phyloP scores from a whole-genome alignment of 2,113 vertebrate genomes.

The Archocentrus centrarchus region DNA sequence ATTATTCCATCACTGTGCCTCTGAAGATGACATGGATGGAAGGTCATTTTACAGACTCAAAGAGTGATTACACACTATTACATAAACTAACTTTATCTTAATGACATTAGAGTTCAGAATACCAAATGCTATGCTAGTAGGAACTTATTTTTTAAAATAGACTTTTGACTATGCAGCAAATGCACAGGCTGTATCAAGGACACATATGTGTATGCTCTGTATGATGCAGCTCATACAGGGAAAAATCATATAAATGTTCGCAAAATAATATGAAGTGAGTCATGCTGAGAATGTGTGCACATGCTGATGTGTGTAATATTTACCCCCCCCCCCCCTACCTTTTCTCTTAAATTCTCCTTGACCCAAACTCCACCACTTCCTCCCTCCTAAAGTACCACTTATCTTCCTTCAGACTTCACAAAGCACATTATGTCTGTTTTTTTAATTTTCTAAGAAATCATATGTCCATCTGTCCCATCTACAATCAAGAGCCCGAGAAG shows the following conservation, averaged over 20 bases:
- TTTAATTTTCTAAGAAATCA: slow-evolving; percentile 3
- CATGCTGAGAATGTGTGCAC: not conserved
- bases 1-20: not conserved
- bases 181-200: not conserved
- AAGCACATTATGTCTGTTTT: not conserved
- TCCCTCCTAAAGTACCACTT: not conserved
- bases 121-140: not conserved
- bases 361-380: not conserved
- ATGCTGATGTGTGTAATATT: slow-evolving; percentile 6
- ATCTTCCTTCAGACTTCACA: slow-evolving; percentile 10
- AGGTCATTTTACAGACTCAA: not conserved
- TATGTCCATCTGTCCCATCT: not conserved
- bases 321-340: not conserved
- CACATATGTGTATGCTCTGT: not conserved
- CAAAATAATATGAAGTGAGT: not conserved
- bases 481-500: slow-evolving; percentile 29
- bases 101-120: not conserved
- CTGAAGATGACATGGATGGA: not conserved
- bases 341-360: not conserved
- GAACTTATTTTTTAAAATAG: not conserved
- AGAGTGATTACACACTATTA: slow-evolving; percentile 3
- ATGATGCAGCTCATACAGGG: not conserved
- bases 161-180: not conserved
- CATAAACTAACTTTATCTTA: slow-evolving; percentile 22
- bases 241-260: not conserved